Evolutionary conservation across 2,888 invertebrate genomes (phyloP).

Genomic region (Drosophila multiciliata): DNA sequence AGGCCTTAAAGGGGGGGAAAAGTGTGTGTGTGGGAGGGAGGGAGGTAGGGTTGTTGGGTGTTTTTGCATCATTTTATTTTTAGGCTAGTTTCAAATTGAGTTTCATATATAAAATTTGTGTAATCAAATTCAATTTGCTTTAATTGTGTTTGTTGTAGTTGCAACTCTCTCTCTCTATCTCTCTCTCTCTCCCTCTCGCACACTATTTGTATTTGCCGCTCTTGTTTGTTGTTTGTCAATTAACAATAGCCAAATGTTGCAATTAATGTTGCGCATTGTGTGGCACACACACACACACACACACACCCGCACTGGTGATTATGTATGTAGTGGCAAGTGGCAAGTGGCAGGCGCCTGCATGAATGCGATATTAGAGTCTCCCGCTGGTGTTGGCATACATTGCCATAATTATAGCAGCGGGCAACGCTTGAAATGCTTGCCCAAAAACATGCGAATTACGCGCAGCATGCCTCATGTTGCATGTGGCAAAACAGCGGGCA

Average conservation of each 20-base stretch:
- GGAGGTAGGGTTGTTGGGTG: not conserved
- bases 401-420: conserved; percentile 63
- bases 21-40: not conserved
- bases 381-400: conserved; percentile 55
- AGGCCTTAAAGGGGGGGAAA: conserved; percentile 22
- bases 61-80: conserved; percentile 32
- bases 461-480: conserved; percentile 16
- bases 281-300: conserved; percentile 24
- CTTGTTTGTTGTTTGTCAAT: conserved; percentile 68
- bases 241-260: conserved; percentile 75
- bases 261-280: conserved; percentile 68
- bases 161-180: conserved; percentile 2
- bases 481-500: not conserved
- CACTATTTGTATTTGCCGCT: conserved; percentile 13
- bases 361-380: conserved; percentile 49
- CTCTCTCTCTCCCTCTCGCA: conserved; percentile 1
- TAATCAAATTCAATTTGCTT: conserved; percentile 73
- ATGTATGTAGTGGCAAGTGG: conserved; percentile 15
- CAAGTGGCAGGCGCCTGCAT: conserved; percentile 16
- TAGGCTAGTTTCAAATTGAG: conserved; percentile 56
- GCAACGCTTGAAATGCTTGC: conserved; percentile 48
- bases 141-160: conserved; percentile 55
- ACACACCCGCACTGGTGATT: conserved; percentile 13
- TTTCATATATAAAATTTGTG: conserved; percentile 48
- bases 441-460: conserved; percentile 72